Evolutionary conservation across 2,797 vertebrate species (phyloP), one percentile per base, ranked within the genome.

Genomic region (Anguilla megastoma): DNA sequence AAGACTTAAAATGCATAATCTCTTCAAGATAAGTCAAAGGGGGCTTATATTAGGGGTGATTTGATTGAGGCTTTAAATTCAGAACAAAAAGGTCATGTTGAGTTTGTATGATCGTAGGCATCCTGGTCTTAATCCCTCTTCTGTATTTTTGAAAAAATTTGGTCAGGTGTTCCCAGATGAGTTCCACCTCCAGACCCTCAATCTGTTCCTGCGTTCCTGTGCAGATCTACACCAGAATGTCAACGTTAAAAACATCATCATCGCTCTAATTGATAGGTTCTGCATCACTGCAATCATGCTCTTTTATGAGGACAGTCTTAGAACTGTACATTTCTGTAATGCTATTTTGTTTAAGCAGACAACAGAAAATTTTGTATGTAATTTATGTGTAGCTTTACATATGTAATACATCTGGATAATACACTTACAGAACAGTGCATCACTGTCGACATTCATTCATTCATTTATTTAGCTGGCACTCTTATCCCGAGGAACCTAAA

Each of bases 241-340:
- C 93, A 99, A 99, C 56, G 98, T 99, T 89, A 99, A 99, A 96
- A 99, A 99, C 95, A 99, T 99, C 91, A 99, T 99, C 92, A 99
- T 99, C 88, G 98, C 98, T 92, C 98, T 99, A 91, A 99, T 99
- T 90, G 98, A 99, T 95, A 97, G 98, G 98, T 99, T 93, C 87
- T 66, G 7, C 86, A 12, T 21, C 33, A 7, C 33, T 80, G 14
- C 58, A 58, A 45, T 18, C 60, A 41, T 48, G 33, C 33, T n/a
- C 41, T 0, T 27, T 12, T 83, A 7, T 21, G 16, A 21, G 8
- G 0, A n/a, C 33, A 80, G 21, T 76, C n/a, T 45, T 58, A 58
- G 16, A 58, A 58, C 56, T 14, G 10, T 56, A 2, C 10, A 56
- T 56, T 56, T 52, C 50, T 52, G 50, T 12, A 52, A 52, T 8